Base-by-base conservation (phyloP, 2,113 vertebrate genomes). In the Pituophis catenifer region DNA sequence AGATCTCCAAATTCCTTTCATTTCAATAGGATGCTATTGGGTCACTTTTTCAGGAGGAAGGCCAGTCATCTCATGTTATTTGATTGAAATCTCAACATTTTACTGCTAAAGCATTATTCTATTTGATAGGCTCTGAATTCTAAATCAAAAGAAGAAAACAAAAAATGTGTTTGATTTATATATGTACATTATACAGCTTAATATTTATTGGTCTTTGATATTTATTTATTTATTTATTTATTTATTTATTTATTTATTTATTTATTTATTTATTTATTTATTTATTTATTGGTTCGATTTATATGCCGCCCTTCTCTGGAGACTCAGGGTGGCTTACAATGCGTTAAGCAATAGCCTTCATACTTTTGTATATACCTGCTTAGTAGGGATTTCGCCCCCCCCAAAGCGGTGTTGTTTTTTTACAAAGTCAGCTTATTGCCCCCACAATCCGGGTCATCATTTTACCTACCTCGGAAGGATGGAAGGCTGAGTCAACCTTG, bases 161-260 rank as follows among this genome's bases (percentile, higher is more conserved):
- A 52, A 87, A 23, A 24, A 52, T 52, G 23, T 87, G 23, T 52
- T 7, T 53, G 90, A 91, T 86, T 58, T 81, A 85, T 94, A 33
- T n/a, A 54, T 0, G 88, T 94, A 93, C 33, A 24, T 87, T 59
- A 29, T 0, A 0, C n/a, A 70, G 85, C 24, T 93, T 81, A 19
- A 81, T 81, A 81, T 81, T 81, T 81, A 52, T 52, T 87, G 12
- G 48, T 87, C 12, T 95, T 96, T 94, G 94, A 94, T 93, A 95
- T 95, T 44, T 44, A 44, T 44, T 38, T 38, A 38, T 38, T 38
- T 38, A 38, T 38, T 38, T 38, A 38, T 38, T 38, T 38, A 38
- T 38, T 38, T 38, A 38, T 38, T 38, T 38, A 38, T 38, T 38
- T 38, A 38, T 38, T 38, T 38, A 38, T 38, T 38, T 81, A 81